Evolutionary conservation across 2,888 invertebrate species (phyloP).

Genomic region (Dusona sp.): DNA sequence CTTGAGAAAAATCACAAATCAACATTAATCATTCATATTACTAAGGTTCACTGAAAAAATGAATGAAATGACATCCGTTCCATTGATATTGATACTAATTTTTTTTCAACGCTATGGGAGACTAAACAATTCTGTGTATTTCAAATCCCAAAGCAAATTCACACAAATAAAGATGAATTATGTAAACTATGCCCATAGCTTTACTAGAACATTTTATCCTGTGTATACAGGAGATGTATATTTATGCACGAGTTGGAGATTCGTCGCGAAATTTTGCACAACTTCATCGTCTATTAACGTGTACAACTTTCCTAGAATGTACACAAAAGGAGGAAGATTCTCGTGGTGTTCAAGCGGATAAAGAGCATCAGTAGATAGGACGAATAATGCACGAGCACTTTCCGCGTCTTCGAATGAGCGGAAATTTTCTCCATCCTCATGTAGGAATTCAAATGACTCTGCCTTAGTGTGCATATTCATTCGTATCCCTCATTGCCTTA

Average conservation of each 20-base stretch:
- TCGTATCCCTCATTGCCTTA: constrained; percentile 11
- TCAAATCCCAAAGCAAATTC: constrained; percentile 25
- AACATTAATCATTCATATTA: background rate
- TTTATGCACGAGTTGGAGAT: constrained; percentile 13
- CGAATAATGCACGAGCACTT: constrained; percentile 42
- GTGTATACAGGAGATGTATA: constrained; percentile 26
- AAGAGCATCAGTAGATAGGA: constrained; percentile 34
- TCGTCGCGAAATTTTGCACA: constrained; percentile 32
- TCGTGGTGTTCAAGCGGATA: constrained; percentile 19
- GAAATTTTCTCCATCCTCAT: constrained; percentile 58
- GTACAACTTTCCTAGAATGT: constrained; percentile 2
- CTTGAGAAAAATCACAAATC: background rate
- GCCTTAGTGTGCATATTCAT: constrained; percentile 26
- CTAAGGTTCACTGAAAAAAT: background rate
- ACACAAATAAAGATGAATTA: constrained; percentile 51
- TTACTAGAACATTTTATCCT: constrained; percentile 24
- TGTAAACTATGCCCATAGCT: constrained; percentile 29
- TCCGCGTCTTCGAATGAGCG: constrained; percentile 47
- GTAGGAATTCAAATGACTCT: constrained; percentile 61
- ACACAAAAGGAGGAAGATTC: constrained; percentile 7
- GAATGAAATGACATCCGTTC: background rate
- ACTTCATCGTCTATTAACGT: constrained; percentile 37
- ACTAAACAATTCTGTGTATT: background rate
- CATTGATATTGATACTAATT: background rate
- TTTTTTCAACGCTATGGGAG: background rate